Base-by-base conservation (phyloP, 2,797 vertebrate species). In the Leptoclinus maculatus region DNA sequence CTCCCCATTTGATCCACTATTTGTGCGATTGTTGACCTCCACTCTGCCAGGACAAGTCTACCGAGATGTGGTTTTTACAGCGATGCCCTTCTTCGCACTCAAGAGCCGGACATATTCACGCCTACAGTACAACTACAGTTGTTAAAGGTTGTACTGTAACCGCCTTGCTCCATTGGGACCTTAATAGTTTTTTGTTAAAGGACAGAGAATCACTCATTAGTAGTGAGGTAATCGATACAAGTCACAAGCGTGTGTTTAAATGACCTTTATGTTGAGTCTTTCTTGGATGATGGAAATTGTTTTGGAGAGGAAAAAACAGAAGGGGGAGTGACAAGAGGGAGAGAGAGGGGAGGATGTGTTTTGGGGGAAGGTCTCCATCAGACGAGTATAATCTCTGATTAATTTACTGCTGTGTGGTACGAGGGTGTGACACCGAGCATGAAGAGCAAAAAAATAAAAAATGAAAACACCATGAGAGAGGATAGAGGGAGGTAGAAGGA, bases 381-480 rank as follows among this genome's bases (percentile, higher is more conserved):
- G 86, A 83, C 29, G 7, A 73, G 80, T 76, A 87, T 88, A 76
- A 83, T 90, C 84, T 91, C 87, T 89, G 83, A 92, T 87, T 91
- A 83, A 88, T 94, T 90, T 90, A 81, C 82, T 72, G 84, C 64
- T 74, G 77, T 70, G 79, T 71, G 71, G 54, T 69, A 71, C 70
- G 67, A 84, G 78, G 70, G 80, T 76, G 83, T 88, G 87, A 90
- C 85, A 83, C 83, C 12, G 14, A 87, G 82, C 76, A 73, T 83
- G 75, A 89, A 78, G 84, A 85, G 69, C 67, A 11, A 13, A 68
- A 17, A 74, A 62, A 53, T 32, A 54, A 75, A 78, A 77, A 66
- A 68, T 36, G n/a, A 86, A 69, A 84, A 77, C 8, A 76, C 9
- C 7, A 19, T 19, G 75, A 64, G 43, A 76, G 62, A 27, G 17